Evolutionary conservation across 1,140 invertebrate genomes (phyloP), one percentile per base, ranked within the genome.

Genomic region (Listronotus oregonensis): DNA sequence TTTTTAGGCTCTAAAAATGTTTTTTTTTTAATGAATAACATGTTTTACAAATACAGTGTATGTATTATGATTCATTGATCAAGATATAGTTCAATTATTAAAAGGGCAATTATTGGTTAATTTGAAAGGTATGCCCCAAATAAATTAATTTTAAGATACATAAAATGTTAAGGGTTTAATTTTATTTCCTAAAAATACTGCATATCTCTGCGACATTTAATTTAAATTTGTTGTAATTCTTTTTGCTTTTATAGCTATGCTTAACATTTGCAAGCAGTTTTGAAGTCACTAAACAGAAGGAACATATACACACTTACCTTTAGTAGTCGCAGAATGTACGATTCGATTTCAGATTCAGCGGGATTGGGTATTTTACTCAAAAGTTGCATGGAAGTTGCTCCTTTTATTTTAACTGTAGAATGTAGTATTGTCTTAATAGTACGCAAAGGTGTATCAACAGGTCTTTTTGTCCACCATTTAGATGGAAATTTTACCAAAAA

Each of bases 361-460:
- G 85, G 85, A 66, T 92, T 87, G 0, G 90, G 89, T 73, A 95
- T 91, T 74, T 89, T 86, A 17, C 86, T 87, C 32, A 94, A 81
- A 75, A 95, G 90, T 74, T 86, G 86, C 47, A 93, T 83, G 67
- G 95, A 90, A 56, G 86, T 84, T 40, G 84, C 84, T 1, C 90
- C 90, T 77, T 91, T 91, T 50, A 89, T 85, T 79, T 90, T 90
- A 40, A 88, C 89, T 78, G 95, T 85, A 44, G 92, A 89, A 78
- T 96, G 93, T 55, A 97, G 82, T 68, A 97, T 84, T 0, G 95
- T 98, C 82, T 96, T 97, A 17, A 97, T 87, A 37, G 95, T 97
- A 70, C 94, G 85, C 40, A 94, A 73, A 1, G 93, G 92, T 17
- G 89, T 91, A 75, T 95, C 92, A 42, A 84, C 86, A 1, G 85